These are phyloP conservation scores for Pantherophis guttatus DNA, from an alignment of 2,113 vertebrate species.

Conservation along the genomic window DNA sequence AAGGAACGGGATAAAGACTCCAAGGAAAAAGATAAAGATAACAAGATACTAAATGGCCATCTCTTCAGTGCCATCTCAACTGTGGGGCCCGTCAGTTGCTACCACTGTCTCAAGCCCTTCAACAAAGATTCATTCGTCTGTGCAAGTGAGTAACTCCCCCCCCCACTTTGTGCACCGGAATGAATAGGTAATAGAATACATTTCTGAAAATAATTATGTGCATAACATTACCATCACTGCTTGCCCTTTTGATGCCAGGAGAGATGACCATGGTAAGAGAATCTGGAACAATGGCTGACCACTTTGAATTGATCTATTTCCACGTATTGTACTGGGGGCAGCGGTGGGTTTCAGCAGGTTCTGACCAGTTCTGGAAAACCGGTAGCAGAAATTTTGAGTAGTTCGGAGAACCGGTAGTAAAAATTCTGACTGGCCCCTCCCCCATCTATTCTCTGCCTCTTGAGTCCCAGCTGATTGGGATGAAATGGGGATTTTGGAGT, in stretches of 20 bases:
- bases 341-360: too few relatives aligned
- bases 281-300: neutral
- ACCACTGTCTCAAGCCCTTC: constrained; percentile 83
- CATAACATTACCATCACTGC: neutral
- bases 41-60: constrained; percentile 84
- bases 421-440: too few relatives aligned
- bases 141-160: constrained; percentile 73
- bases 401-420: too few relatives aligned
- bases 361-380: too few relatives aligned
- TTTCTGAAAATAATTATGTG: neutral
- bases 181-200: neutral
- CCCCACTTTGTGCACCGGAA: neutral
- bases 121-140: constrained; percentile 85
- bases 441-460: too few relatives aligned
- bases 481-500: too few relatives aligned
- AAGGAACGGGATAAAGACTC: constrained; percentile 84
- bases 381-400: too few relatives aligned
- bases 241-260: neutral
- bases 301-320: neutral
- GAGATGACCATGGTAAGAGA: neutral
- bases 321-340: too few relatives aligned
- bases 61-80: constrained; percentile 73
- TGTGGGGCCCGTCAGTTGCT: constrained; percentile 75
- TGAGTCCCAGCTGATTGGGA: too few relatives aligned
- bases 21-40: constrained; percentile 87